phyloP scores from a whole-genome alignment of 1,140 invertebrate genomes.

The Atta colombica region DNA sequence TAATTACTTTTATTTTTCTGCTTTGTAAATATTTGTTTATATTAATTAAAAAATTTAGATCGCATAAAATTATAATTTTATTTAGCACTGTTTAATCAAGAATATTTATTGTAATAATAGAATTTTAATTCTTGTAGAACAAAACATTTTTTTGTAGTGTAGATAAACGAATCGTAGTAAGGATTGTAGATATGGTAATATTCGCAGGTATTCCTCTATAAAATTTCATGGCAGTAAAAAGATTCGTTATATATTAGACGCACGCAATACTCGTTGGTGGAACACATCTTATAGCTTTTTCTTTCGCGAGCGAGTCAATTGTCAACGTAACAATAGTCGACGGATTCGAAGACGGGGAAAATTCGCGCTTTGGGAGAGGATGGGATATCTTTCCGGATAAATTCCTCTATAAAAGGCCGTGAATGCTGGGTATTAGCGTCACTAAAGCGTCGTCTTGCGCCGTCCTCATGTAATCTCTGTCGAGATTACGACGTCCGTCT shows the following conservation, averaged over 20 bases:
- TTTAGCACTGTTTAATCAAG: too few relatives aligned
- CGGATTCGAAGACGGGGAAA: neutral
- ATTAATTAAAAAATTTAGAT: too few relatives aligned
- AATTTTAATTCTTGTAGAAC: too few relatives aligned
- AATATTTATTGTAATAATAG: too few relatives aligned
- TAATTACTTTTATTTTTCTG: too few relatives aligned
- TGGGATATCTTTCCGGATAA: slow-evolving; percentile 61
- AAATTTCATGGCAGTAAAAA: neutral
- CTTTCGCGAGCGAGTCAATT: slow-evolving; percentile 16
- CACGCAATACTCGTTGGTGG: neutral
- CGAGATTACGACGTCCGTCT: slow-evolving; percentile 70
- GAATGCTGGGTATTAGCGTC: slow-evolving; percentile 66
- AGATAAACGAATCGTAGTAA: neutral
- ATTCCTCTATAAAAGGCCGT: slow-evolving; percentile 60
- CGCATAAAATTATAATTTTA: too few relatives aligned
- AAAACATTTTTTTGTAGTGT: too few relatives aligned
- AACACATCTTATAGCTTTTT: slow-evolving; percentile 35
- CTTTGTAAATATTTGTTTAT: too few relatives aligned
- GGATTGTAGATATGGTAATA: neutral
- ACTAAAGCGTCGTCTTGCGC: slow-evolving; percentile 62
- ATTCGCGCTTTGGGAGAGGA: slow-evolving; percentile 6
- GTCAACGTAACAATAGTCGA: slow-evolving; percentile 62
- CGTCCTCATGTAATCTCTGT: slow-evolving; percentile 63
- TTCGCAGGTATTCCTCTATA: neutral
- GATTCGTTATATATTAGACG: slow-evolving; percentile 3